Evolutionary conservation across 1,140 invertebrate genomes (phyloP).

Genomic region (Ceratina australensis): DNA sequence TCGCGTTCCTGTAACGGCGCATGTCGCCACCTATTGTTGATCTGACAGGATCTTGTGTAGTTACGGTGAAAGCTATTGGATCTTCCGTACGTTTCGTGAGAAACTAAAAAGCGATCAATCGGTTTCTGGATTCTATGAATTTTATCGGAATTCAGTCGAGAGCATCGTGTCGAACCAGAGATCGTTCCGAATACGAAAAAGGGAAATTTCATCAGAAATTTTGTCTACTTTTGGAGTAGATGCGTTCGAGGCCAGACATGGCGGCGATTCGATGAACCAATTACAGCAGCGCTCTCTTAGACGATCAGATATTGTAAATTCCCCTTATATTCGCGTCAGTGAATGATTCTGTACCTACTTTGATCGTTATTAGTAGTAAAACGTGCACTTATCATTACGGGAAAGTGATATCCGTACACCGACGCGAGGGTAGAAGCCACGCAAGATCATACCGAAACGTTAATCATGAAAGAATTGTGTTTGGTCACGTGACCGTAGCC

Average conservation of each 20-base stretch:
- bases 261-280: slow-evolving; percentile 66
- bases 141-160: not conserved
- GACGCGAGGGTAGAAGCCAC: slow-evolving; percentile 10
- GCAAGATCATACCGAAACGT: slow-evolving; percentile 39
- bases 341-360: slow-evolving; percentile 69
- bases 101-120: slow-evolving; percentile 20
- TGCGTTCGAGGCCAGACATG: slow-evolving; percentile 60
- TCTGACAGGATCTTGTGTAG: slow-evolving; percentile 56
- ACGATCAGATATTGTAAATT: slow-evolving; percentile 49
- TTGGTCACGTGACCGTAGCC: slow-evolving; percentile 82
- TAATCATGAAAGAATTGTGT: slow-evolving; percentile 74
- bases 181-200: not conserved
- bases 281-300: slow-evolving; percentile 60
- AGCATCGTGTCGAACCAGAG: not conserved
- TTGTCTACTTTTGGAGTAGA: slow-evolving; percentile 29
- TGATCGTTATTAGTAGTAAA: slow-evolving; percentile 56
- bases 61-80: slow-evolving; percentile 72
- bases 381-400: slow-evolving; percentile 32
- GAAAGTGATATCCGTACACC: slow-evolving; percentile 34
- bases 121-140: not conserved
- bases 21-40: slow-evolving; percentile 70
- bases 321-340: slow-evolving; percentile 60
- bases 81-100: slow-evolving; percentile 47
- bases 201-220: slow-evolving; percentile 9
- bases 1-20: slow-evolving; percentile 64